These are phyloP conservation scores for Pithys albifrons DNA, from an alignment of 2,113 vertebrate genomes.

Conservation along the genomic window DNA sequence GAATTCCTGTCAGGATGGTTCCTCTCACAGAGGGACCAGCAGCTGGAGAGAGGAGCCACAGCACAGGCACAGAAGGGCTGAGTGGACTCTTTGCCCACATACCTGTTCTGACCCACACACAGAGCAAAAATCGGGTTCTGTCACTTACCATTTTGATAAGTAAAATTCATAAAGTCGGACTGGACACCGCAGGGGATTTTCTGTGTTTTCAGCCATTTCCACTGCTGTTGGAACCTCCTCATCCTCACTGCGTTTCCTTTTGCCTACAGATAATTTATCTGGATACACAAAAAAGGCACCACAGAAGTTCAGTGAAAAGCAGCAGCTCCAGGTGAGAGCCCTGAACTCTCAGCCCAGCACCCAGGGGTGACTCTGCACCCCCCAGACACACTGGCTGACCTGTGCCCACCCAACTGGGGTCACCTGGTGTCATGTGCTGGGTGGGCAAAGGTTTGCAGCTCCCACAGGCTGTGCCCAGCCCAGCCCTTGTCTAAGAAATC, in stretches of 20 bases:
- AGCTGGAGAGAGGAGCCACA: background rate
- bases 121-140: background rate
- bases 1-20: background rate
- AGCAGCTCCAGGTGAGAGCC: background rate
- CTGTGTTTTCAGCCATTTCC: conserved; percentile 93
- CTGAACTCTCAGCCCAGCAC: background rate
- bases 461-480: background rate
- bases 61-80: background rate
- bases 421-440: background rate
- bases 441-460: background rate
- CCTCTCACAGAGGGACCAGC: background rate
- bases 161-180: conserved; percentile 98
- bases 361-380: background rate
- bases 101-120: background rate
- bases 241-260: conserved; percentile 85
- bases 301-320: background rate
- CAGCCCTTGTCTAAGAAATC: background rate
- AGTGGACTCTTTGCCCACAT: background rate
- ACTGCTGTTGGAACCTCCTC: conserved; percentile 80
- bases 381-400: too few relatives aligned
- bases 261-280: conserved; percentile 82
- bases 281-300: background rate
- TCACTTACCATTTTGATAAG: conserved; percentile 93
- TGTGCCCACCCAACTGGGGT: background rate
- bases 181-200: conserved; percentile 94